Percentiles rank a stretch among this genome's conserved stretches.
These are phyloP conservation scores for Tuberolachnus salignus DNA, from an alignment of 2,888 invertebrate species.

Conservation along the genomic window DNA sequence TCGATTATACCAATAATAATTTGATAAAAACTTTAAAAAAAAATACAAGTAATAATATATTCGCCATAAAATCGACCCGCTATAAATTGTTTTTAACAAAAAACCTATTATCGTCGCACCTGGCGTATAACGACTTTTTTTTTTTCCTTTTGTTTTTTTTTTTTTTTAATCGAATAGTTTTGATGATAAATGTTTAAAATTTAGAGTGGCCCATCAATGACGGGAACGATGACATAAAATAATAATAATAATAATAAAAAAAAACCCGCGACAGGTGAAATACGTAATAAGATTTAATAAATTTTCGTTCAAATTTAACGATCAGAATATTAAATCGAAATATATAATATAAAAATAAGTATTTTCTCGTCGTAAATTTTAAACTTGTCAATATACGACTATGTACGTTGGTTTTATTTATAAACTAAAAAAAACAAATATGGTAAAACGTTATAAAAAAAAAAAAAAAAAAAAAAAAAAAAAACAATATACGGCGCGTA, in stretches of 20 bases:
- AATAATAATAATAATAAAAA: background rate
- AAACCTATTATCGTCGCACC: slow-evolving; percentile 31
- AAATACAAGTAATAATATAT: too few relatives aligned
- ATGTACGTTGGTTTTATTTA: too few relatives aligned
- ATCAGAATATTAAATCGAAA: background rate
- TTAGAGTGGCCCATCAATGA: slow-evolving; percentile 8
- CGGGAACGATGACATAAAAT: slow-evolving; percentile 6
- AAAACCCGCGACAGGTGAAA: background rate
- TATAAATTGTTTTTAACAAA: slow-evolving; percentile 8
- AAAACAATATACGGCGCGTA: too few relatives aligned
- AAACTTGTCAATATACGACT: background rate
- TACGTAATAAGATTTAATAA: slow-evolving; percentile 25
- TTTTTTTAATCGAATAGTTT: slow-evolving; percentile 39
- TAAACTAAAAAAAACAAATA: too few relatives aligned
- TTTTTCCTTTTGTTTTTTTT: background rate
- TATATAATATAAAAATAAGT: background rate
- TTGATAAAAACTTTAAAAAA: slow-evolving; percentile 6
- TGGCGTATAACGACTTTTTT: slow-evolving; percentile 4
- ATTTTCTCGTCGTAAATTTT: slow-evolving; percentile 24
- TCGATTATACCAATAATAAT: background rate
- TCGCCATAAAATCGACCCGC: too few relatives aligned
- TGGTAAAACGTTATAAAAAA: too few relatives aligned
- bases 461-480: too few relatives aligned
- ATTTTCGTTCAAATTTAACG: slow-evolving; percentile 14
- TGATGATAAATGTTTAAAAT: slow-evolving; percentile 35